These are phyloP conservation scores for Melanophora roralis DNA, from an alignment of 2,888 invertebrate species.

Conservation along the genomic window DNA sequence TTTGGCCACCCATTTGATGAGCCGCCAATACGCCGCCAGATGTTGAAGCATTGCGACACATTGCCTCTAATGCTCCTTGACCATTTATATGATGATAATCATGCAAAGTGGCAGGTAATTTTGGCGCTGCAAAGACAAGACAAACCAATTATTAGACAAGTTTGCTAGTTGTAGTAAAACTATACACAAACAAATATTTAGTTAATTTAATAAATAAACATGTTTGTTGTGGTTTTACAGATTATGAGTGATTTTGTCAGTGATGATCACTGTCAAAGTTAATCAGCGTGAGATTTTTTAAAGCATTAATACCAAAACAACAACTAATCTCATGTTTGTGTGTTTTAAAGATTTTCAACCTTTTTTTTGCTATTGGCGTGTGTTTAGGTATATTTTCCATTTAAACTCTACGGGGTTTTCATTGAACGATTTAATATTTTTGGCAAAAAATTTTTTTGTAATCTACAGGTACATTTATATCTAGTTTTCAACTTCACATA, in stretches of 20 bases:
- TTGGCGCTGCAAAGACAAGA: conserved; percentile 79
- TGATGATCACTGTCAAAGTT: conserved; percentile 74
- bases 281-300: conserved; percentile 71
- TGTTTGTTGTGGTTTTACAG: conserved; percentile 65
- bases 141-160: conserved; percentile 57
- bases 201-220: conserved; percentile 55
- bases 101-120: conserved; percentile 80
- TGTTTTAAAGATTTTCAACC: conserved; percentile 35
- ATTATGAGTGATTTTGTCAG: conserved; percentile 64
- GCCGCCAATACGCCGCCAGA: conserved; percentile 55
- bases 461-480: conserved; percentile 47
- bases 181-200: not conserved
- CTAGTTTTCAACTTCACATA: no score
- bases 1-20: conserved; percentile 54
- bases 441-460: conserved; percentile 34
- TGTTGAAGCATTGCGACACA: conserved; percentile 56
- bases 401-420: conserved; percentile 50
- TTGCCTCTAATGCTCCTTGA: conserved; percentile 64
- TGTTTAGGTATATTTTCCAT: not conserved
- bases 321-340: conserved; percentile 21
- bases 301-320: conserved; percentile 42
- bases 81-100: conserved; percentile 76
- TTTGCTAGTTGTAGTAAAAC: conserved; percentile 61
- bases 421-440: conserved; percentile 66
- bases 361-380: no score